A percentile compares a stretch with the other conserved stretches of the same genome.
Evolutionary conservation across 1,140 invertebrate species (phyloP).

Genomic region (Megalonaias nervosa): DNA sequence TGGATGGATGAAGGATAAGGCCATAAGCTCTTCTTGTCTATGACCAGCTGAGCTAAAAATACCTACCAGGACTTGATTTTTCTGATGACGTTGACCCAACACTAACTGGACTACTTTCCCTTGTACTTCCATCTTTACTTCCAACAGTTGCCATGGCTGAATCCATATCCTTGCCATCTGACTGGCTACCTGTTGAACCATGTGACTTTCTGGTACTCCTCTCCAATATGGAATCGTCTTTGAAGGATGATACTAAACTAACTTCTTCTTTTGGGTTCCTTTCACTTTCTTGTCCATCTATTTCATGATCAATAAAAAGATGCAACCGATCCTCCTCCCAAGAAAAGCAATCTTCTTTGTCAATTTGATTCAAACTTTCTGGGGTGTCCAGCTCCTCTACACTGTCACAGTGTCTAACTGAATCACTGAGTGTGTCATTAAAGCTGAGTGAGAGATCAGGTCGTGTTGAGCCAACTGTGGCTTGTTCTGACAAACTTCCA

Average conservation of each 20-base stretch:
- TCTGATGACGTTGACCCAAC: no score
- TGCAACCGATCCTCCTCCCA: conserved; percentile 66
- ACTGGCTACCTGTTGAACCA: background rate
- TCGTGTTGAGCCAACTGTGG: conserved; percentile 1
- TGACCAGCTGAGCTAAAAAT: no score
- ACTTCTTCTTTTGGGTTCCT: conserved; percentile 3
- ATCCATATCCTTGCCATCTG: background rate
- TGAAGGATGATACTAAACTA: conserved; percentile 28
- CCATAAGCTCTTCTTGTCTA: no score
- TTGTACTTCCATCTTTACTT: no score
- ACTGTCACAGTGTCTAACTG: conserved; percentile 37
- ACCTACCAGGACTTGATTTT: no score
- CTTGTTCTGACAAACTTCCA: conserved; percentile 3
- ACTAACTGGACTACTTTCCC: no score
- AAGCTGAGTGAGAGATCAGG: background rate
- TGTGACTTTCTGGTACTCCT: background rate
- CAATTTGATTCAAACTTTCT: conserved; percentile 65
- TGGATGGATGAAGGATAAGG: no score
- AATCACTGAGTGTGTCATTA: background rate
- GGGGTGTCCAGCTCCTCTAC: conserved; percentile 67
- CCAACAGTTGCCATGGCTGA: background rate
- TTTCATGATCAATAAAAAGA: conserved; percentile 57
- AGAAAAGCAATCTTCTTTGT: conserved; percentile 66
- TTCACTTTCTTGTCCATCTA: conserved; percentile 17
- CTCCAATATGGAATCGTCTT: conserved; percentile 16